Percentiles rank a stretch among this genome's conserved stretches.
These are phyloP conservation scores for Cavia porcellus DNA, from an alignment of 2,113 vertebrate genomes.

Conservation along the genomic window DNA sequence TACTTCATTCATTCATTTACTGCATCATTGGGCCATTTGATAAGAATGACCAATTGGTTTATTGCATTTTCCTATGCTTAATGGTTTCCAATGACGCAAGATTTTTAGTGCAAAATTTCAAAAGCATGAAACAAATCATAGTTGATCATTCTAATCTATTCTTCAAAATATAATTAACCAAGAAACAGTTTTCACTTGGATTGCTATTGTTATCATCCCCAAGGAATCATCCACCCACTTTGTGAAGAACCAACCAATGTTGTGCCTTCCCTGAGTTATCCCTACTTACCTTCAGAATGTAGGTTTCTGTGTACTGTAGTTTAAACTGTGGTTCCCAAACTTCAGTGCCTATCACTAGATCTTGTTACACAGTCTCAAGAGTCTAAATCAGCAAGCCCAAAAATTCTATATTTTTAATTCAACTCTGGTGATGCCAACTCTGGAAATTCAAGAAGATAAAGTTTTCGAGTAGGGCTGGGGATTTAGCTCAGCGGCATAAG, in stretches of 20 bases:
- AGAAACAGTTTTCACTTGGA: background rate
- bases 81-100: background rate
- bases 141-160: background rate
- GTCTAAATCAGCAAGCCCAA: background rate
- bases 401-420: background rate
- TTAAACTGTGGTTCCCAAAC: background rate
- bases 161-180: background rate
- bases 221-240: background rate
- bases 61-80: background rate
- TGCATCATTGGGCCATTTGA: background rate
- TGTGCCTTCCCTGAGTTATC: background rate
- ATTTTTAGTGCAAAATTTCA: background rate
- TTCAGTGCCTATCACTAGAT: background rate
- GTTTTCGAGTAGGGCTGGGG: background rate
- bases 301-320: background rate
- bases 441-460: background rate
- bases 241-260: background rate
- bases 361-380: background rate
- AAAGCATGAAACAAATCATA: background rate
- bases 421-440: background rate
- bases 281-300: background rate
- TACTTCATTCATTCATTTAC: background rate
- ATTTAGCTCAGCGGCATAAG: no score
- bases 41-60: background rate
- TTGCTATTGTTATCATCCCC: background rate